phyloP scores from a whole-genome alignment of 2,888 invertebrate species.

The Melanargia galathea region DNA sequence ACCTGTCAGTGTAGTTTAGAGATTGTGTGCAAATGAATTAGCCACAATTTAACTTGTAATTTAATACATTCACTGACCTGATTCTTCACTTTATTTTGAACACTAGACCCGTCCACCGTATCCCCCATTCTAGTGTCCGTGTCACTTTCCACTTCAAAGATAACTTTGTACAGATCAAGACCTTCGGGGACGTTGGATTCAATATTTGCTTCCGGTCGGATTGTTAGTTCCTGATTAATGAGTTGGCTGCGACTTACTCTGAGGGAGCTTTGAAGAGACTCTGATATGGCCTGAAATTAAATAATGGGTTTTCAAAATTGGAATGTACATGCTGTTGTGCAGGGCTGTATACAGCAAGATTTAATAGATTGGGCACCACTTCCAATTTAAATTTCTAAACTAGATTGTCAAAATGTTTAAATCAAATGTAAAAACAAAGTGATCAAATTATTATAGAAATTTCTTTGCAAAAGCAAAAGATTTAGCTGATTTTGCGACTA shows the following conservation, averaged over 20 bases:
- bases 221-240: constrained; percentile 70
- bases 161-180: constrained; percentile 70
- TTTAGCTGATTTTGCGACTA: too few species aligned
- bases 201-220: constrained; percentile 75
- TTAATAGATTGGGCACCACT: too few species aligned
- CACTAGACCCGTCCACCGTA: constrained; percentile 52
- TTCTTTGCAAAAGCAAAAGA: too few species aligned
- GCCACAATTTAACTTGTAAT: too few species aligned
- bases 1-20: too few species aligned
- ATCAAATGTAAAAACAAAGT: too few species aligned
- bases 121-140: constrained; percentile 66
- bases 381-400: too few species aligned
- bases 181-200: constrained; percentile 74
- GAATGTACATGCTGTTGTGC: too few species aligned
- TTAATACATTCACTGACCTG: constrained; percentile 51
- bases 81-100: constrained; percentile 55
- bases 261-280: constrained; percentile 66
- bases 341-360: too few species aligned
- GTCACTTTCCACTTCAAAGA: constrained; percentile 74
- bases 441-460: too few species aligned
- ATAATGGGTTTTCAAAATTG: background rate
- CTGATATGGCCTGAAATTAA: constrained; percentile 68
- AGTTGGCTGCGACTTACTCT: constrained; percentile 69
- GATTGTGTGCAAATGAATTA: too few species aligned
- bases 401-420: too few species aligned